Conservation (phyloP, 2,113 vertebrate species). For the Steatornis caripensis region DNA sequence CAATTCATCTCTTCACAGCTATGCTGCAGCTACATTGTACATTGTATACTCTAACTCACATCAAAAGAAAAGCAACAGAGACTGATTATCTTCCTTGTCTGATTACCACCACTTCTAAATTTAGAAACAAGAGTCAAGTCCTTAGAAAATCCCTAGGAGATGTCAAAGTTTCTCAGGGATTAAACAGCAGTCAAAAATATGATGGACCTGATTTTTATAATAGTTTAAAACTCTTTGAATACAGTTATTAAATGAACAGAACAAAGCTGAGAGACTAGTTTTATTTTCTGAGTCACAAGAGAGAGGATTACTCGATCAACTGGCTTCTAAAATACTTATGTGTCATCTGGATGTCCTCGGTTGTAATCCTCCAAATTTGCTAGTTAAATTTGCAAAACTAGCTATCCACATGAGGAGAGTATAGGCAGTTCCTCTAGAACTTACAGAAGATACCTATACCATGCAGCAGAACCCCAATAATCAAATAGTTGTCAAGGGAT, state of each 20-base stretch:
- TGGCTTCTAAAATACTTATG: not conserved
- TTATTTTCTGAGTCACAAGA: not conserved
- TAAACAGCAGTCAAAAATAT: not conserved
- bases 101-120: not conserved
- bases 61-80: not conserved
- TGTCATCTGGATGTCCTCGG: not conserved
- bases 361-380: fast-evolving
- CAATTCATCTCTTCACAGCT: not conserved
- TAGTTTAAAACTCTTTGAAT: not conserved
- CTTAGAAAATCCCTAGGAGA: not conserved
- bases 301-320: not conserved
- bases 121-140: not conserved
- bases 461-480: not conserved
- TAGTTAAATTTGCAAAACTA: not conserved
- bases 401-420: not conserved
- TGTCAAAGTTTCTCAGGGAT: not conserved
- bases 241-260: not conserved
- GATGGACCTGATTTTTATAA: not conserved
- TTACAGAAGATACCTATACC: fast-evolving
- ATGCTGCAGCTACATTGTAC: not conserved
- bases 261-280: not conserved
- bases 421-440: not conserved
- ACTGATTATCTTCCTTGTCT: not conserved
- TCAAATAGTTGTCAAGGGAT: not conserved
- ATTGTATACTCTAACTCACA: not conserved